phyloP scores from a whole-genome alignment of 2,888 invertebrate genomes.

The Plebejus argus region DNA sequence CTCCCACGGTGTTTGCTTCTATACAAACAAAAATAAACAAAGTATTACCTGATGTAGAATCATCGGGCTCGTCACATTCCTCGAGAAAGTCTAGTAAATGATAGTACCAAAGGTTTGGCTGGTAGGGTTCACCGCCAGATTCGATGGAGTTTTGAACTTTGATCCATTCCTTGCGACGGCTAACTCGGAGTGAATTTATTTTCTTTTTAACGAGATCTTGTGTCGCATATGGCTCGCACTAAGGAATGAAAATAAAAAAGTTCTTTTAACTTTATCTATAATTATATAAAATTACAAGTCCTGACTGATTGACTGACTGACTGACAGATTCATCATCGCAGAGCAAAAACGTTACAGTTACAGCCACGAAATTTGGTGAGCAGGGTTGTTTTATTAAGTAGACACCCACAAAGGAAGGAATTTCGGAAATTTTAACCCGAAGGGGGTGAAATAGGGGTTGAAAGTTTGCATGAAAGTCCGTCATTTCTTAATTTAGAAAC shows the following conservation, averaged over 20 bases:
- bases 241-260: not conserved
- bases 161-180: slow-evolving; percentile 28
- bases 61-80: not conserved
- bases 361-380: no score
- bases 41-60: not conserved
- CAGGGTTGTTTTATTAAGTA: no score
- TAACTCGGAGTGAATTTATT: slow-evolving; percentile 23
- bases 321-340: no score
- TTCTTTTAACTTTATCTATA: not conserved
- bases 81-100: slow-evolving; percentile 19
- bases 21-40: not conserved
- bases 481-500: no score
- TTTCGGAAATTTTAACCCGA: no score
- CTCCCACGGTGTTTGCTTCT: no score
- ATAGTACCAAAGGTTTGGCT: slow-evolving; percentile 27
- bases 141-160: not conserved
- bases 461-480: no score
- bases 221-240: slow-evolving; percentile 22
- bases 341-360: no score
- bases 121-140: not conserved
- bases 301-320: no score
- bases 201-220: slow-evolving; percentile 20
- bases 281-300: no score
- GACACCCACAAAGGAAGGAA: no score
- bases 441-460: no score